Percentiles rank a stretch among this genome's conserved stretches.
Conservation (phyloP, 2,113 vertebrate genomes). For the Trachemys scripta region DNA sequence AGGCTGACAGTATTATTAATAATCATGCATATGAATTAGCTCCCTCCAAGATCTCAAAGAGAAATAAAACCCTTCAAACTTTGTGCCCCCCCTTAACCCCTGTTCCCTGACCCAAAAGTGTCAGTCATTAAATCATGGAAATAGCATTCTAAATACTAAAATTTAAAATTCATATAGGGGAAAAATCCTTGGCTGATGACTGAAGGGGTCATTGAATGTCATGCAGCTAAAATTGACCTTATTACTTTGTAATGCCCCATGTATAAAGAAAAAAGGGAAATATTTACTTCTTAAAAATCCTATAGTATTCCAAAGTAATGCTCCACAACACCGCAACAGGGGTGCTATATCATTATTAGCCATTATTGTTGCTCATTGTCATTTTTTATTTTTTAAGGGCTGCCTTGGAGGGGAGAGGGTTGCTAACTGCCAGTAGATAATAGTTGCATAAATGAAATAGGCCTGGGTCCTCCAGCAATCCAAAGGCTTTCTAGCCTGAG, state of each 20-base stretch:
- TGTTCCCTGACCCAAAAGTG: background rate
- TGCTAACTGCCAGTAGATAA: background rate
- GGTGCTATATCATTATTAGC: background rate
- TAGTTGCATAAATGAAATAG: rapidly evolving
- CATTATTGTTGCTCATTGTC: rapidly evolving
- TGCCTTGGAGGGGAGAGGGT: background rate
- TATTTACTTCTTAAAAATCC: background rate
- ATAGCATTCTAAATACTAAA: background rate
- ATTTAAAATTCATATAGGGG: background rate
- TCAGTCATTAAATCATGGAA: background rate
- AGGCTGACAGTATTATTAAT: background rate
- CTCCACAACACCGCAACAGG: background rate
- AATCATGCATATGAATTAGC: background rate
- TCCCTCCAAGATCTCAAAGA: background rate
- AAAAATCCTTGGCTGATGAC: background rate
- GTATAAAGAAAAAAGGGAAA: background rate
- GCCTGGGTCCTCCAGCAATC: background rate
- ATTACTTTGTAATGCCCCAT: background rate
- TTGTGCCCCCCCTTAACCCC: background rate
- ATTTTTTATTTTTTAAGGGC: background rate
- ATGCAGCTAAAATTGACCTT: background rate
- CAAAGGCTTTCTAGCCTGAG: background rate
- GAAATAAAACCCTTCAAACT: background rate
- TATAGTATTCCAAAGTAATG: background rate
- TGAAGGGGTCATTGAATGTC: background rate